phyloP scores from a whole-genome alignment of 1,140 invertebrate species.

The Argopecten irradians region DNA sequence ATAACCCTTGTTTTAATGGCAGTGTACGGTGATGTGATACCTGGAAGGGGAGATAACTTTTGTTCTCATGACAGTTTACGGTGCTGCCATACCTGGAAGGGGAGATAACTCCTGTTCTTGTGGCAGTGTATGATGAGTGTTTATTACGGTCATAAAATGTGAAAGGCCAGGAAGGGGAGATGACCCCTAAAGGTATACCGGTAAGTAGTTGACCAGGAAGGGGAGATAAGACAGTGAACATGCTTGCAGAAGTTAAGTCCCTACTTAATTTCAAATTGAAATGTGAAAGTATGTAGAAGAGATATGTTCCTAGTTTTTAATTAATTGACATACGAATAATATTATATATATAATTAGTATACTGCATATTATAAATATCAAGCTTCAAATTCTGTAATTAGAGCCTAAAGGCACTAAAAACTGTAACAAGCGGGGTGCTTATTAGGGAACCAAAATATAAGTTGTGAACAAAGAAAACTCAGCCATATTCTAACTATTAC shows the following conservation, averaged over 20 bases:
- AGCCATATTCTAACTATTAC: too few relatives aligned
- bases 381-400: too few relatives aligned
- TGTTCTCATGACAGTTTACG: too few relatives aligned
- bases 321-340: too few relatives aligned
- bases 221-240: not conserved
- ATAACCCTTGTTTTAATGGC: conserved; percentile 22
- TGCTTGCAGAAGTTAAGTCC: not conserved
- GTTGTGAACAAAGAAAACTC: too few relatives aligned
- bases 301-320: too few relatives aligned
- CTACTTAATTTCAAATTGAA: not conserved
- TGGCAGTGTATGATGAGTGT: not conserved
- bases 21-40: too few relatives aligned
- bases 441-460: too few relatives aligned
- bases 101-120: conserved; percentile 12
- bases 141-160: not conserved
- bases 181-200: not conserved
- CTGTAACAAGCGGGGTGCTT: too few relatives aligned
- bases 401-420: too few relatives aligned
- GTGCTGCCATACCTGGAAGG: not conserved
- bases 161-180: not conserved
- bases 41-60: not conserved
- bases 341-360: too few relatives aligned
- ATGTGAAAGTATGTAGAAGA: conserved; percentile 1
- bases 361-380: too few relatives aligned
- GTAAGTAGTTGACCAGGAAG: not conserved